Evolutionary conservation across 1,140 invertebrate species (phyloP), one percentile per base, ranked within the genome.

Genomic region (Drosophila setifemur): DNA sequence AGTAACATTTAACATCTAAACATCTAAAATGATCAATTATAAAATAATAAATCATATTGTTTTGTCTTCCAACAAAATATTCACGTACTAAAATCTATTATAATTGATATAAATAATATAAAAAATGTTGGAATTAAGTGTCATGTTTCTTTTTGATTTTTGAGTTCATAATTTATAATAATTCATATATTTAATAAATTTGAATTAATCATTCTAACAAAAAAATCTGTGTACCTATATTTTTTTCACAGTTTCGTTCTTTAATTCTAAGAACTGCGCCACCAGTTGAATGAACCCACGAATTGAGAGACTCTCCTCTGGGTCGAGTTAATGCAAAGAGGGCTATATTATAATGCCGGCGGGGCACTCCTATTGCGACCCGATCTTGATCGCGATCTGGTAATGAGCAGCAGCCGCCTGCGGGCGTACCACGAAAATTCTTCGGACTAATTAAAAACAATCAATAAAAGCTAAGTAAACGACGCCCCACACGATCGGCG

Each of bases 381-480:
- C 43, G 61, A 64, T 66, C 58, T 66, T 72, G 77, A 82, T 81
- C 73, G 73, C 55, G 52, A 40, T 69, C 52, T 55, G 43, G 66
- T 76, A 76, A 76, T 82, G 76, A 75, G 71, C 75, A 43, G 70
- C 43, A 58, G 40, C 63, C 61, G 29, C 54, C 53, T 52, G 50
- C 44, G 67, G 68, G 78, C 68, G 61, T 44, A 47, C 29, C 72
- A 37, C n/a, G n/a, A 16, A 57, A 26, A 43, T 73, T 55, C 79
- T 79, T 29, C 37, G 64, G 25, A 85, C 79, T 83, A 83, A 83
- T 83, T 83, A 83, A 83, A 83, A 83, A 83, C 79, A 83, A 83
- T 83, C 79, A 83, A 85, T 83, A 85, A 83, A 55, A 55, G n/a
- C 42, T 28, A 60, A 50, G 31, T 48, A 48, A 52, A 33, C 26